Conservation (phyloP, 2,888 invertebrate genomes). For the Drosophila differens region DNA sequence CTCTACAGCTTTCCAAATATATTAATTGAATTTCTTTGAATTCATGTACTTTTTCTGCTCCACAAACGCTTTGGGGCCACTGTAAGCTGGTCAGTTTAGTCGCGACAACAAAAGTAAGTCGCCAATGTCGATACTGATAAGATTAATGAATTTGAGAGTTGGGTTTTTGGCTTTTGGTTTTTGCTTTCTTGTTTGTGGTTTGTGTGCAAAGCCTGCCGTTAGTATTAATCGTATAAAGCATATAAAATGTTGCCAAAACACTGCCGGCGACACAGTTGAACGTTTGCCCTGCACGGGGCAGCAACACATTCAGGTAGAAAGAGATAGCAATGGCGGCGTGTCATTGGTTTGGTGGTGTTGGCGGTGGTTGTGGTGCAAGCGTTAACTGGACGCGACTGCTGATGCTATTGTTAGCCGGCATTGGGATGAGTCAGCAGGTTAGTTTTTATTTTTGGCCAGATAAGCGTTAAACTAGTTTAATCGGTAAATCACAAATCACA, state of each 20-base stretch:
- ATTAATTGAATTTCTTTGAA: neutral
- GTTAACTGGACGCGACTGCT: constrained; percentile 1
- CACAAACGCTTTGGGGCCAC: neutral
- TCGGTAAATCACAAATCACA: neutral
- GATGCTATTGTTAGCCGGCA: constrained; percentile 20
- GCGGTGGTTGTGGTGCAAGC: neutral
- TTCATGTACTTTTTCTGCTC: neutral
- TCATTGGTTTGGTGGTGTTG: neutral
- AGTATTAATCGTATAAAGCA: constrained; percentile 20
- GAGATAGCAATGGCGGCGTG: constrained; percentile 1
- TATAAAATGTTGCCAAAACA: constrained; percentile 25
- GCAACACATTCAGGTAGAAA: neutral
- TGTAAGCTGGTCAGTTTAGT: constrained; percentile 12
- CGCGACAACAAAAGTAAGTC: constrained; percentile 2
- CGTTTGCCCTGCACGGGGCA: neutral
- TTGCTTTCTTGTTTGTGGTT: neutral
- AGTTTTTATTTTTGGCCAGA: constrained; percentile 17
- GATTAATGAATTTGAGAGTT: constrained; percentile 24
- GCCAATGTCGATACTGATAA: constrained; percentile 28
- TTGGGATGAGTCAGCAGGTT: constrained; percentile 63
- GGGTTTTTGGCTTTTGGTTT: neutral
- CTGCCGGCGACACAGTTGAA: constrained; percentile 27
- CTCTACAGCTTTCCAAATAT: neutral
- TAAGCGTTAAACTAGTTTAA: constrained; percentile 12
- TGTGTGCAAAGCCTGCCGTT: neutral